phyloP scores from a whole-genome alignment of 2,113 vertebrate species.

The Crotophaga sulcirostris region DNA sequence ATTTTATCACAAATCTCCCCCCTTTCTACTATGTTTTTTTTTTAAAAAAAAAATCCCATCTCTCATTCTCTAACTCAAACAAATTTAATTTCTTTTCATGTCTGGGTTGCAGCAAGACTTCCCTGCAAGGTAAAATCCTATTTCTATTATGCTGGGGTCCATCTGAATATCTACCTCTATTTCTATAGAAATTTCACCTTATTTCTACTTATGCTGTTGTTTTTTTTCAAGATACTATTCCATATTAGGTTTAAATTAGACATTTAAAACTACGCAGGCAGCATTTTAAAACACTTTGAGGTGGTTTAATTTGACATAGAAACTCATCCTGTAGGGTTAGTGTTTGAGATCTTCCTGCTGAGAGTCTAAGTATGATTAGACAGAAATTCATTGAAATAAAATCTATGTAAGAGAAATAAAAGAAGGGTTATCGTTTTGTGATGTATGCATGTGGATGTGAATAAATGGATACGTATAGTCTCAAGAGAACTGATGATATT shows the following conservation, averaged over 20 bases:
- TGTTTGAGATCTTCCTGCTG: not conserved
- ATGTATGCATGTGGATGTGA: not conserved
- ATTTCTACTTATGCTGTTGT: not conserved
- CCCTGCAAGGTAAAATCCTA: not conserved
- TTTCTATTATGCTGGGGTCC: fast-evolving
- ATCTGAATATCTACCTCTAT: not conserved
- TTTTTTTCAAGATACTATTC: not conserved
- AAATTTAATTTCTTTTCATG: not conserved
- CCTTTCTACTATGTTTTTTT: not conserved
- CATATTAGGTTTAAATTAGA: not conserved
- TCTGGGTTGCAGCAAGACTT: not conserved
- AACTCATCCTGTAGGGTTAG: not conserved
- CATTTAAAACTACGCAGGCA: not conserved
- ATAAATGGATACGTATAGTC: not conserved
- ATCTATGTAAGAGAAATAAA: not conserved
- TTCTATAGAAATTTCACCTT: not conserved
- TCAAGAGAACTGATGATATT: not conserved
- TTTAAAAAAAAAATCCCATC: not conserved
- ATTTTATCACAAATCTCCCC: not conserved
- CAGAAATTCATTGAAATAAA: not conserved
- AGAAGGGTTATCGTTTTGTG: not conserved
- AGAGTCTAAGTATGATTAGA: not conserved
- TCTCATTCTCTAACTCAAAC: not conserved
- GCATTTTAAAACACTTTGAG: not conserved
- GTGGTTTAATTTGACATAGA: not conserved